Percentiles rank a stretch among this genome's conserved stretches.
These are phyloP conservation scores for Elephas maximus DNA, from an alignment of 2,113 vertebrate genomes.

Conservation along the genomic window DNA sequence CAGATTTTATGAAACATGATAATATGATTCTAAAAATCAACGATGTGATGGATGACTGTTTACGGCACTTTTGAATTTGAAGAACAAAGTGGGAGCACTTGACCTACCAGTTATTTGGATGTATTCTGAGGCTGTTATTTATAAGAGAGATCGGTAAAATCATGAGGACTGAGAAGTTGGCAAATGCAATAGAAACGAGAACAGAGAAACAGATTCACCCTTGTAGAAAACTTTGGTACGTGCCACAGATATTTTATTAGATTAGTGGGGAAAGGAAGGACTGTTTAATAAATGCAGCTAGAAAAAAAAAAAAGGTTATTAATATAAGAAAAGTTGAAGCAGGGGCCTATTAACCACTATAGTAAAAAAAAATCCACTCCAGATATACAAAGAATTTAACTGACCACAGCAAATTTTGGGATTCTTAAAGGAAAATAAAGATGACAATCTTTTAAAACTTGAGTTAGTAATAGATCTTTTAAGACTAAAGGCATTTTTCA, in stretches of 20 bases:
- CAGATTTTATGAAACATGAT: background rate
- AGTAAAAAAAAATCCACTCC: background rate
- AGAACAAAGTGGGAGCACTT: too few relatives aligned
- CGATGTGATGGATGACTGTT: background rate
- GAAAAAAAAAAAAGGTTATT: background rate
- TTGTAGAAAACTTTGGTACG: background rate
- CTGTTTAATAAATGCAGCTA: background rate
- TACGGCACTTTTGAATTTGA: background rate
- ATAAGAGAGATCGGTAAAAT: too few relatives aligned
- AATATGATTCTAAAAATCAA: background rate
- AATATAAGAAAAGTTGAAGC: background rate
- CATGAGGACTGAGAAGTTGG: background rate
- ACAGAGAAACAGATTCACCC: background rate
- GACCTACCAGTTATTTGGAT: background rate
- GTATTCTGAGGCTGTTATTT: background rate
- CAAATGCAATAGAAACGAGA: background rate
- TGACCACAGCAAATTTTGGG: background rate
- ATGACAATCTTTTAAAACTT: background rate
- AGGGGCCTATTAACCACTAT: background rate
- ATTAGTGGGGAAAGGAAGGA: background rate
- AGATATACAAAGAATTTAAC: background rate
- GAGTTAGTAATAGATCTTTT: background rate
- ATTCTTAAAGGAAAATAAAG: background rate
- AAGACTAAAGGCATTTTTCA: background rate
- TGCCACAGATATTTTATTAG: background rate